Evolutionary conservation across 2,888 invertebrate genomes (phyloP).

Genomic region (Acronicta aceris): DNA sequence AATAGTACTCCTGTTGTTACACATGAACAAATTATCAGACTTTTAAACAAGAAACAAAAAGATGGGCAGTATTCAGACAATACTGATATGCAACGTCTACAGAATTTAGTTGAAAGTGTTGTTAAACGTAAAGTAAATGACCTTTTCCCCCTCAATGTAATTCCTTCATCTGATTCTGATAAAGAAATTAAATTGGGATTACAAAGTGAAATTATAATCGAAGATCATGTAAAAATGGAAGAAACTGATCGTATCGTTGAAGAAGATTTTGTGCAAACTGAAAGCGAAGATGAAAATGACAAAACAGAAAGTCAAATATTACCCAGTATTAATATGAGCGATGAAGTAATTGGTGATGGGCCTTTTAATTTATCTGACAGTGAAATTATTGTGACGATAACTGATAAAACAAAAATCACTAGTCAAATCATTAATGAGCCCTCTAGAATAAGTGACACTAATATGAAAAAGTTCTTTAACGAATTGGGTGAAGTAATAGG

Average conservation of each 20-base stretch:
- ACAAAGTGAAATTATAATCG: conserved; percentile 29
- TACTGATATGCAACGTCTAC: not conserved
- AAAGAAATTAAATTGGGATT: conserved; percentile 15
- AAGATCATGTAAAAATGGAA: conserved; percentile 8
- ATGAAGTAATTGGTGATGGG: too few relatives aligned
- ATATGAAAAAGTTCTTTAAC: conserved; percentile 17
- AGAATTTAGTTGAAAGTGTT: not conserved
- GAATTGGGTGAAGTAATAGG: conserved; percentile 28
- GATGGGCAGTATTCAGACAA: not conserved
- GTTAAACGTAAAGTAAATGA: conserved; percentile 17
- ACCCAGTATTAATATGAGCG: not conserved
- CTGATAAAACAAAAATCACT: not conserved
- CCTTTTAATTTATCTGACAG: not conserved
- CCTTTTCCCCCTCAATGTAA: not conserved
- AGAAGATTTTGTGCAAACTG: conserved; percentile 3
- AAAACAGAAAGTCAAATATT: not conserved
- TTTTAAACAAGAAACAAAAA: not conserved
- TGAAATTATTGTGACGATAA: not conserved
- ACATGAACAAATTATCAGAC: conserved; percentile 21
- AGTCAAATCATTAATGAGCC: not conserved
- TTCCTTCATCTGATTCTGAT: not conserved
- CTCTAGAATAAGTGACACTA: conserved; percentile 13
- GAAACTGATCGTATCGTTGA: conserved; percentile 5
- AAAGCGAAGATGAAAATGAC: conserved; percentile 7
- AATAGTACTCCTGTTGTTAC: not conserved